Evolutionary conservation across 30 jellyfish, hydroid and myxozoan species (phyloP).

Genomic region (Mastigias papua): DNA sequence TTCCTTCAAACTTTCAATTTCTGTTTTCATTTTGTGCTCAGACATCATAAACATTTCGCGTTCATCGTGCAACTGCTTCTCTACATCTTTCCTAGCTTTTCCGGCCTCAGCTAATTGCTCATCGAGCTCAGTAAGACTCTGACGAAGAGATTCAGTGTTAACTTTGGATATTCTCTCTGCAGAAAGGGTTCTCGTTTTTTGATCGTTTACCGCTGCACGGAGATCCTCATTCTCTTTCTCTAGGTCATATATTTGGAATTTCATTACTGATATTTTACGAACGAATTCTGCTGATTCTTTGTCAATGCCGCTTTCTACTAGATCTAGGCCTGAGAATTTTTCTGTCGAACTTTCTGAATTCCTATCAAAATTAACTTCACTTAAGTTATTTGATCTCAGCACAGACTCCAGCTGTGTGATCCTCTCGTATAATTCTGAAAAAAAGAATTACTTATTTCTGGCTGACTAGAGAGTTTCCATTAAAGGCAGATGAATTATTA

Average conservation of each 20-base stretch:
- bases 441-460: no score
- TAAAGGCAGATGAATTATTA: no score
- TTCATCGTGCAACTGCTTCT: constrained; percentile 52
- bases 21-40: constrained; percentile 48
- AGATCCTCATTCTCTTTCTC: constrained; percentile 46
- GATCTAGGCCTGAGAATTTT: constrained; percentile 8
- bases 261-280: constrained; percentile 41
- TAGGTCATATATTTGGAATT: constrained; percentile 35
- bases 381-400: background rate
- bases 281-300: constrained; percentile 22
- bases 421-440: background rate
- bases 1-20: constrained; percentile 33
- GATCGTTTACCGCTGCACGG: constrained; percentile 22
- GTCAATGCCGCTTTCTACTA: constrained; percentile 1
- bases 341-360: background rate
- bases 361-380: background rate
- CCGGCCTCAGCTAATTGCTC: constrained; percentile 16
- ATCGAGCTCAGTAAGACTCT: constrained; percentile 25
- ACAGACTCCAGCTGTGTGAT: constrained; percentile 13
- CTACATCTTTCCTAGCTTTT: constrained; percentile 42
- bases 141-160: constrained; percentile 31
- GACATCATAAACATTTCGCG: constrained; percentile 51
- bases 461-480: no score
- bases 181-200: constrained; percentile 8
- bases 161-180: constrained; percentile 11